Evolutionary conservation across 2,888 invertebrate species (phyloP).

Genomic region (Melikaiella ostensackeni): DNA sequence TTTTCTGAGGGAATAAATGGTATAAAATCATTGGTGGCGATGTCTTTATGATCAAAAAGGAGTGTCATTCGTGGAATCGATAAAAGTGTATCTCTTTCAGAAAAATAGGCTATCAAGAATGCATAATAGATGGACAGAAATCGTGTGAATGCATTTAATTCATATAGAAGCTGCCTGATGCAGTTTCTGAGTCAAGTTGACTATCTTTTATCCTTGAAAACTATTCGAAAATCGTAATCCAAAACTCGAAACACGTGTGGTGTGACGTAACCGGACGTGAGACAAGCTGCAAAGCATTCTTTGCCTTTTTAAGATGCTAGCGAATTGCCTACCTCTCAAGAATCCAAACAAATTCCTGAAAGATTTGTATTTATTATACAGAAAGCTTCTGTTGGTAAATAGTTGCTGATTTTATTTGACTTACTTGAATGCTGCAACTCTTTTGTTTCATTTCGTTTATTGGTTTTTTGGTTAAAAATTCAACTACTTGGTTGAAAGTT

Average conservation of each 20-base stretch:
- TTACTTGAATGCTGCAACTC: not conserved
- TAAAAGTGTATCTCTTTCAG: not conserved
- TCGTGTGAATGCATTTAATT: not conserved
- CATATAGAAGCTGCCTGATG: not conserved
- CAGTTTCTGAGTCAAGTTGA: not conserved
- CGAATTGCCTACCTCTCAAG: not conserved
- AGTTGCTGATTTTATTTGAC: not conserved
- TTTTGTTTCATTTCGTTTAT: not conserved
- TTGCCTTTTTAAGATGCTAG: conserved; percentile 30
- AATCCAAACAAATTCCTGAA: conserved; percentile 13
- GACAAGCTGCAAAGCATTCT: conserved; percentile 19
- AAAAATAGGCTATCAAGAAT: not conserved
- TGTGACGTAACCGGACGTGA: conserved; percentile 31
- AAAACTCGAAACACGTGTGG: conserved; percentile 30
- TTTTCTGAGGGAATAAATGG: not conserved
- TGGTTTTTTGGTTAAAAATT: too few relatives aligned
- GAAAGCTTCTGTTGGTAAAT: not conserved
- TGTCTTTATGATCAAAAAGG: not conserved
- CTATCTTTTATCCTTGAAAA: not conserved
- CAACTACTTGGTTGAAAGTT: too few relatives aligned
- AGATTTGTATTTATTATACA: not conserved
- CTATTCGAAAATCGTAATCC: conserved; percentile 20
- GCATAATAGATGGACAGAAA: not conserved
- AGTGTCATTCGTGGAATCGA: not conserved
- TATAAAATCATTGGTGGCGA: not conserved